Evolutionary conservation across 2,113 vertebrate species (phyloP).

Genomic region (Seriola quinqueradiata): DNA sequence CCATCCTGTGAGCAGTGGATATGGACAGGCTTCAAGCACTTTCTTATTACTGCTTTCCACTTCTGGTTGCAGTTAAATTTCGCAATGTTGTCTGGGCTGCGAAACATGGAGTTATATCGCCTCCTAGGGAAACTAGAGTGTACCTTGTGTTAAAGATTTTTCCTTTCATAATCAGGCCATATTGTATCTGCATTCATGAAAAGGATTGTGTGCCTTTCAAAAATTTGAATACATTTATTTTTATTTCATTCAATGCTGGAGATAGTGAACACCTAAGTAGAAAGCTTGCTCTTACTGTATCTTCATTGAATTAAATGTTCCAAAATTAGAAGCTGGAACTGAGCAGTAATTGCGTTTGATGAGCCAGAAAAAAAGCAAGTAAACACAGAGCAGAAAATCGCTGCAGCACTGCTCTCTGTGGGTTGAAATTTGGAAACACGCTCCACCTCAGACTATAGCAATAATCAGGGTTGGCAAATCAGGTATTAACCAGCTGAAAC

Average conservation of each 20-base stretch:
- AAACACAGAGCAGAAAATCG: not conserved
- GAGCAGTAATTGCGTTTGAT: not conserved
- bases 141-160: not conserved
- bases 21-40: slow-evolving; percentile 6
- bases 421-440: not conserved
- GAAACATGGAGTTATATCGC: slow-evolving; percentile 24
- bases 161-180: not conserved
- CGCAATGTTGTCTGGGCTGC: slow-evolving; percentile 13
- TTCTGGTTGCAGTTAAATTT: slow-evolving; percentile 18
- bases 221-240: not conserved
- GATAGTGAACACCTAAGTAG: not conserved
- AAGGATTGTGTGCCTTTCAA: not conserved
- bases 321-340: not conserved
- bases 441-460: not conserved
- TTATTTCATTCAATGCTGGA: not conserved
- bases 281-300: not conserved
- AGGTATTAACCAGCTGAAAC: not conserved
- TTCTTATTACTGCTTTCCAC: not conserved
- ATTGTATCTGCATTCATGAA: not conserved
- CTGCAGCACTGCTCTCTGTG: not conserved
- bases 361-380: slow-evolving; percentile 3
- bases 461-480: not conserved
- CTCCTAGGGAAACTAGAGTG: slow-evolving; percentile 44
- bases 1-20: slow-evolving; percentile 35
- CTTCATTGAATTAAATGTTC: not conserved